Base-by-base conservation (phyloP, 2,113 vertebrate genomes). In the Smithornis capensis region DNA sequence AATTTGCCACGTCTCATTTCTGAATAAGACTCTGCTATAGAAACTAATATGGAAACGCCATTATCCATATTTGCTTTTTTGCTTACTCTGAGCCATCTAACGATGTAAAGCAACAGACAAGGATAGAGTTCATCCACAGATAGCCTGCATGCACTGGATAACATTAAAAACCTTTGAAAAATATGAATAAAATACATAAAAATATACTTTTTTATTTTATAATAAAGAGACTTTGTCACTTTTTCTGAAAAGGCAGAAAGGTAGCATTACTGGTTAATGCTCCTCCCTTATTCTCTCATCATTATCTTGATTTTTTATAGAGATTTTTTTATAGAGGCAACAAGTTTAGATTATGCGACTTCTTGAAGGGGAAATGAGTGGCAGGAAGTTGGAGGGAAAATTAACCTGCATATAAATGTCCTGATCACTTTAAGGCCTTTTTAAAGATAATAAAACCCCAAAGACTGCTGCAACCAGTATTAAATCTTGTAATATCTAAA, bases 251-350 rank as follows among this genome's bases (percentile, higher is more conserved):
- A 63, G 22, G 19, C 4, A 40, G 33, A 79, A 83, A 70, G 12
- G 9, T 75, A 14, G 47, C 12, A 59, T 40, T 64, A 53, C 15
- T 40, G 6, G 6, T 21, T 52, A 83, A 18, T 19, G 24, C 7
- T 75, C 12, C 19, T 60, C 33, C n/a, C 57, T 83, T 60, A n/a
- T 50, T 59, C 12, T 74, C 24, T 35, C 44, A 60, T 18, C 55
- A 64, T 14, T 14, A n/a, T 13, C 49, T 50, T 4, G 0, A 55
- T 64, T n/a, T n/a, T n/a, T n/a, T n/a, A n/a, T n/a, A n/a, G n/a
- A n/a, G n/a, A n/a, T n/a, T n/a, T 60, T 3, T 0, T 52, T 65
- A 56, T 1, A 47, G 33, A 70, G 6, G 0, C 7, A 81, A n/a
- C 10, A 28, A 56, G 6, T 69, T 89, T 8, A 50, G 29, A 80